Percentiles rank a stretch among this genome's conserved stretches.
These are phyloP conservation scores for Porites rus DNA, from an alignment of 92 coral and sea anemone species.

Conservation along the genomic window DNA sequence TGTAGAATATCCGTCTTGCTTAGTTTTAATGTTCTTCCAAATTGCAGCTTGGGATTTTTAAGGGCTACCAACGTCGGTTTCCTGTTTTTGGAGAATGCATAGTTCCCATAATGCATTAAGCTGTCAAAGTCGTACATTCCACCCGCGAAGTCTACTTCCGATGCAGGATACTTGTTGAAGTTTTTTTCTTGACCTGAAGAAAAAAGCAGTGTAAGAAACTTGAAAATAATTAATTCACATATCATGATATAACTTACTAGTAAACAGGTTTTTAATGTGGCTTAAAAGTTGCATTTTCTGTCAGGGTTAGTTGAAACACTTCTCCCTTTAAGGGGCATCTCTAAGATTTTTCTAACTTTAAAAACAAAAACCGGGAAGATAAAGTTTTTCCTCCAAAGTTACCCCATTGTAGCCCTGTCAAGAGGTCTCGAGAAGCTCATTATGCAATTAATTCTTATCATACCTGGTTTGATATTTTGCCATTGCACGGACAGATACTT, in stretches of 20 bases:
- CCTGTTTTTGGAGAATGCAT: conserved; percentile 77
- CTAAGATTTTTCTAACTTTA: too few relatives aligned
- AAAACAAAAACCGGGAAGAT: too few relatives aligned
- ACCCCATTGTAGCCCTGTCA: neutral
- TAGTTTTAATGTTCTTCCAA: conserved; percentile 58
- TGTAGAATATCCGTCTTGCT: conserved; percentile 75
- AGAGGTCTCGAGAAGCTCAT: neutral
- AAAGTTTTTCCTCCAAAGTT: too few relatives aligned
- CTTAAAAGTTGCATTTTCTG: too few relatives aligned
- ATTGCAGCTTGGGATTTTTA: conserved; percentile 68
- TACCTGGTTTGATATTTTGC: conserved; percentile 73
- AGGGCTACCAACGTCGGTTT: conserved; percentile 77
- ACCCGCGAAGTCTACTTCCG: conserved; percentile 70
- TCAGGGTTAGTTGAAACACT: too few relatives aligned
- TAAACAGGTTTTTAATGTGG: too few relatives aligned
- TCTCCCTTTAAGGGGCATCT: too few relatives aligned
- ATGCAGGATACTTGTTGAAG: conserved; percentile 68
- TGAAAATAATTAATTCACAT: neutral
- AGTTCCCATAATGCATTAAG: conserved; percentile 83
- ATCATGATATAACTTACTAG: too few relatives aligned
- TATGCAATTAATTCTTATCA: neutral
- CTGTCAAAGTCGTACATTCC: conserved; percentile 83
- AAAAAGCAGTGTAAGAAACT: too few relatives aligned
- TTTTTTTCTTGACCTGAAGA: conserved; percentile 69
- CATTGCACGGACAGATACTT: conserved; percentile 63